phyloP scores from a whole-genome alignment of 2,113 vertebrate species.

The Vireo altiloquus region DNA sequence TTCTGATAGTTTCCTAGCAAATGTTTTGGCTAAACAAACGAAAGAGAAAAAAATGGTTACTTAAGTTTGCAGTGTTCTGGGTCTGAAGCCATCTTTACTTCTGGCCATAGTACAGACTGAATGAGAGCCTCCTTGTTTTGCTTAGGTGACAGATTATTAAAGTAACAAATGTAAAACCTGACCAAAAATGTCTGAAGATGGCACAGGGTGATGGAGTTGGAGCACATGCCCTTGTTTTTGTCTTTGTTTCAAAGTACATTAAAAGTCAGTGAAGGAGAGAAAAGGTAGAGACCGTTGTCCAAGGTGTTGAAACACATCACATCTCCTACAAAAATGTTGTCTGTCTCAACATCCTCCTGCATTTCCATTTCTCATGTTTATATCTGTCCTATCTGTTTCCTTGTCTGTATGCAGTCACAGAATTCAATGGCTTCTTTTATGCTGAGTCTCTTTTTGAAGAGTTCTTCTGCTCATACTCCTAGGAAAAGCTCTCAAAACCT shows the following conservation, averaged over 20 bases:
- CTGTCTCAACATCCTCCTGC: background rate
- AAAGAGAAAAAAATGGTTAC: background rate
- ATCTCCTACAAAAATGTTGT: background rate
- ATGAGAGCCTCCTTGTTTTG: background rate
- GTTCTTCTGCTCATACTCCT: background rate
- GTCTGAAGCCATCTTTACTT: background rate
- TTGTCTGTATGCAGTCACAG: background rate
- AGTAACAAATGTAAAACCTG: background rate
- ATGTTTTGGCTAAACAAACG: background rate
- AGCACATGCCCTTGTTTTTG: background rate
- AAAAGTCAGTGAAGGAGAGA: background rate
- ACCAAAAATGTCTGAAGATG: background rate
- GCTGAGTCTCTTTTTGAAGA: background rate
- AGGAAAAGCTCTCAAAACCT: background rate
- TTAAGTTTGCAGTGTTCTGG: background rate
- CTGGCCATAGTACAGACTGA: background rate
- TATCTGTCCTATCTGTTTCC: background rate
- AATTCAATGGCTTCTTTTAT: background rate
- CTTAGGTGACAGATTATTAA: background rate
- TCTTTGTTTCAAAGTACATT: background rate
- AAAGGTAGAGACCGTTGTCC: background rate
- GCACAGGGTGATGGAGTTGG: background rate
- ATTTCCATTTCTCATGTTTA: background rate
- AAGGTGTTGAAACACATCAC: background rate
- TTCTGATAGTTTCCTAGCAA: background rate